Conservation (phyloP, 1,140 invertebrate genomes). For the Helicoverpa zea region DNA sequence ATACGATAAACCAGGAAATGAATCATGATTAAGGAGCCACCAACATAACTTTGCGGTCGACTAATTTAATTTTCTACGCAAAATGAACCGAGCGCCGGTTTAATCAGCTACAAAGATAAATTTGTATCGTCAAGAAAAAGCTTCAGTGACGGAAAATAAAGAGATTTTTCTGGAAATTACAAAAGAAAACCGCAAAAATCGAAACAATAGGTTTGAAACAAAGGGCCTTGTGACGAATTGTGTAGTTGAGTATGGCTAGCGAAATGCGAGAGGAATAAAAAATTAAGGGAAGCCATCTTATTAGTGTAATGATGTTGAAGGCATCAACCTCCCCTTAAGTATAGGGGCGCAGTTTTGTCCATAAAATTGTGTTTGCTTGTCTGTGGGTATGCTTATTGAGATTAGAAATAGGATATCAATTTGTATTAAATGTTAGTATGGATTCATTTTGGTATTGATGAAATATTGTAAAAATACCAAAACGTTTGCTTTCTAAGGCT, state of each 20-base stretch:
- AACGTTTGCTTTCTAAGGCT: too few relatives aligned
- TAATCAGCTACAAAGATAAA: slow-evolving; percentile 25
- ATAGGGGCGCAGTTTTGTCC: not conserved
- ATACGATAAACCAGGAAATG: slow-evolving; percentile 26
- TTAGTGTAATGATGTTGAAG: slow-evolving; percentile 34
- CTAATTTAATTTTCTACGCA: slow-evolving; percentile 42
- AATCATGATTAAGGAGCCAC: slow-evolving; percentile 49
- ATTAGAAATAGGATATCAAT: not conserved
- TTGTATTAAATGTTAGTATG: too few relatives aligned
- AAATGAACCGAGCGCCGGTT: not conserved
- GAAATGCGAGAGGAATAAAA: slow-evolving; percentile 44
- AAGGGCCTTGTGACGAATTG: slow-evolving; percentile 58
- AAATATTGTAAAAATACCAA: too few relatives aligned
- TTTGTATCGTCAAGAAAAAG: slow-evolving; percentile 52
- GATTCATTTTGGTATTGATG: too few relatives aligned
- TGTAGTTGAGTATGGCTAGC: slow-evolving; percentile 46
- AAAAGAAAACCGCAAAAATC: slow-evolving; percentile 68
- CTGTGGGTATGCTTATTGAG: not conserved
- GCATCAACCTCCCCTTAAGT: slow-evolving; percentile 9
- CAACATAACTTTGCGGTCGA: slow-evolving; percentile 46
- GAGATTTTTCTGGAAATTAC: slow-evolving; percentile 63
- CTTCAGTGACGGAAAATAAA: slow-evolving; percentile 60
- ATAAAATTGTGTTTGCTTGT: slow-evolving; percentile 2
- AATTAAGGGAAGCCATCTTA: slow-evolving; percentile 28
- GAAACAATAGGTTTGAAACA: slow-evolving; percentile 61